phyloP scores from a whole-genome alignment of 2,888 invertebrate species.

The Hirtodrosophila cameraria region DNA sequence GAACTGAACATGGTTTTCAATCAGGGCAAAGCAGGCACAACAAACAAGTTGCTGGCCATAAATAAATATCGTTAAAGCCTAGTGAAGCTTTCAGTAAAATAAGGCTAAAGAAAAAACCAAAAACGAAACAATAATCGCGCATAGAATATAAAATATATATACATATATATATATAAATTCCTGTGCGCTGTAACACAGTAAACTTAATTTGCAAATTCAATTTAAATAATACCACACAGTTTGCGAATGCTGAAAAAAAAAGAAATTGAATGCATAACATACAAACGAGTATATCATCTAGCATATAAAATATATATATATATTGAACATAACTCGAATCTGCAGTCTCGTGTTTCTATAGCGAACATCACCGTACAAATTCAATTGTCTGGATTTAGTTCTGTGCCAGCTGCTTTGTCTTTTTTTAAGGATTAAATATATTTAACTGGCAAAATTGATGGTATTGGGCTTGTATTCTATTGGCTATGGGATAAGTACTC shows the following conservation, averaged over 20 bases:
- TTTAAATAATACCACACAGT: conserved; percentile 70
- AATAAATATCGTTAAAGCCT: conserved; percentile 76
- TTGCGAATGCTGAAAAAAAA: conserved; percentile 26
- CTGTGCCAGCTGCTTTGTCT: conserved; percentile 48
- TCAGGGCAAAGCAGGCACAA: conserved; percentile 25
- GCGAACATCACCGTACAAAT: conserved; percentile 40
- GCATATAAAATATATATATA: background rate
- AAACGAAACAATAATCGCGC: conserved; percentile 54
- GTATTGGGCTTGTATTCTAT: conserved; percentile 25
- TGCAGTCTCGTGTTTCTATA: conserved; percentile 16
- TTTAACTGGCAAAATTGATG: conserved; percentile 35
- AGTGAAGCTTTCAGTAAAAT: conserved; percentile 27
- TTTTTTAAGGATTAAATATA: conserved; percentile 45
- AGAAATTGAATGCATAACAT: conserved; percentile 16
- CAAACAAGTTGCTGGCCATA: conserved; percentile 69
- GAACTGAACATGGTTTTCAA: conserved; percentile 18
- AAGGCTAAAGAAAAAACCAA: conserved; percentile 6
- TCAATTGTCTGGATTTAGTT: conserved; percentile 71
- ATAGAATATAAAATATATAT: no score
- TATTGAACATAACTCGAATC: conserved; percentile 14
- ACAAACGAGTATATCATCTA: background rate
- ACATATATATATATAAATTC: no score
- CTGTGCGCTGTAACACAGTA: conserved; percentile 61
- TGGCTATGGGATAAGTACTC: conserved; percentile 6
- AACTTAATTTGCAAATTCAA: conserved; percentile 77